phyloP scores from a whole-genome alignment of 2,113 vertebrate genomes.

The Nothoprocta perdicaria region DNA sequence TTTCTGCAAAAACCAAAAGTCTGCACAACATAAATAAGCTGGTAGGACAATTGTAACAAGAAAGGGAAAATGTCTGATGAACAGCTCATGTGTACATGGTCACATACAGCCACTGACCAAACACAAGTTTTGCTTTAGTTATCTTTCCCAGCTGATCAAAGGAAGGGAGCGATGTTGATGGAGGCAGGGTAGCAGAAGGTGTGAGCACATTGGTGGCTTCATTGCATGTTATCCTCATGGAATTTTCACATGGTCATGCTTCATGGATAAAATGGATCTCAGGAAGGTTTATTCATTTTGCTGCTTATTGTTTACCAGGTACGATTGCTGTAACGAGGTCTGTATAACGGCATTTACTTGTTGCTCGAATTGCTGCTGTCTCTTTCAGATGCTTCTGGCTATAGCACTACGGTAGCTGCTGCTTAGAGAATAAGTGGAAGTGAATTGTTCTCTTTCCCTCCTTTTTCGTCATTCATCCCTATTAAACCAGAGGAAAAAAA shows the following conservation, averaged over 20 bases:
- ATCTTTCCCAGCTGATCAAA: background rate
- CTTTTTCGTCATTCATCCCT: conserved; percentile 14
- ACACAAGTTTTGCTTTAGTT: background rate
- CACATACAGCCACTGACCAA: background rate
- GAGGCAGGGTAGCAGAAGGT: background rate
- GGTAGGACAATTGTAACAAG: background rate
- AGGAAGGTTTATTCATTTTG: conserved; percentile 68
- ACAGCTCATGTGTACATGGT: background rate
- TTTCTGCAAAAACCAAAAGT: background rate
- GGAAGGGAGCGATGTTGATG: background rate
- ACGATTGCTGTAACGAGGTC: conserved; percentile 63
- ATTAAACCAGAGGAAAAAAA: conserved; percentile 34
- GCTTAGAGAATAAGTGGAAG: conserved; percentile 51
- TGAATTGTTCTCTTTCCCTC: conserved; percentile 29
- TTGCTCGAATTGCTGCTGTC: conserved; percentile 55
- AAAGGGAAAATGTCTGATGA: background rate
- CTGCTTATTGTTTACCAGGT: conserved; percentile 71
- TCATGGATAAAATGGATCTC: conserved; percentile 67
- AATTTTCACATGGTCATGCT: conserved; percentile 35
- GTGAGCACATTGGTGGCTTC: background rate
- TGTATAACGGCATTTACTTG: conserved; percentile 46
- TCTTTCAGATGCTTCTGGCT: conserved; percentile 52
- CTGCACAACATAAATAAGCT: background rate
- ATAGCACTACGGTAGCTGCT: conserved; percentile 23
- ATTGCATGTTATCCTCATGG: conserved; percentile 36